Evolutionary conservation across 2,113 vertebrate genomes (phyloP), one percentile per base, ranked within the genome.

Genomic region (Myiozetetes cayanensis): DNA sequence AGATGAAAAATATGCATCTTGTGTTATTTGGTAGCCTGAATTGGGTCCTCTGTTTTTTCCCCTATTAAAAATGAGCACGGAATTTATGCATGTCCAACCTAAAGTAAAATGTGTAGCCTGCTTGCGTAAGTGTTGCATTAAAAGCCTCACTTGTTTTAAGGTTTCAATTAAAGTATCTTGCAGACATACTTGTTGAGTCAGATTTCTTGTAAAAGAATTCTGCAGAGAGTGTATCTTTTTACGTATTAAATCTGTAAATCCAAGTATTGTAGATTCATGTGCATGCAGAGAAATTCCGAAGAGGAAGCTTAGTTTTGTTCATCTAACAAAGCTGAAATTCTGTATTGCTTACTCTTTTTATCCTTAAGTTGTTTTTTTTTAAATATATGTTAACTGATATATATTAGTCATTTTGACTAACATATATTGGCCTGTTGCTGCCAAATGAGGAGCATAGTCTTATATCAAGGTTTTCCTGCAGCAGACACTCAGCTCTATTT

Each of bases 101-200:
- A 71, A 44, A 89, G 22, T 73, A 80, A 75, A 92, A 72, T 76
- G 84, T 87, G 72, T 95, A 95, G 88, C 97, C 65, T 96, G 93
- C 97, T 94, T 98, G 86, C 92, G 41, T 96, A 97, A 96, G 77
- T 92, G 77, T 94, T 97, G 53, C 53, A 82, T 94, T 94, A 87
- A 94, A 94, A 89, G 52, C 47, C 77, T 92, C 79, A 79, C 66
- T 90, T 73, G 52, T 76, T 87, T 93, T 93, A 53, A 90, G 85
- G 74, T 70, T 94, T 87, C 24, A 79, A 0, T 91, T 88, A 44
- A 86, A 95, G 50, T 94, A 89, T 65, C 56, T 96, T 85, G n/a
- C 72, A 82, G 78, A 55, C 27, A 74, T 31, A 58, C 10, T 35
- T 62, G 76, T 3, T 63, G 63, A 83, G 33, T 87, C 71, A 87